These are phyloP conservation scores for Drosophila repletoides DNA, from an alignment of 1,140 invertebrate species.

Conservation along the genomic window DNA sequence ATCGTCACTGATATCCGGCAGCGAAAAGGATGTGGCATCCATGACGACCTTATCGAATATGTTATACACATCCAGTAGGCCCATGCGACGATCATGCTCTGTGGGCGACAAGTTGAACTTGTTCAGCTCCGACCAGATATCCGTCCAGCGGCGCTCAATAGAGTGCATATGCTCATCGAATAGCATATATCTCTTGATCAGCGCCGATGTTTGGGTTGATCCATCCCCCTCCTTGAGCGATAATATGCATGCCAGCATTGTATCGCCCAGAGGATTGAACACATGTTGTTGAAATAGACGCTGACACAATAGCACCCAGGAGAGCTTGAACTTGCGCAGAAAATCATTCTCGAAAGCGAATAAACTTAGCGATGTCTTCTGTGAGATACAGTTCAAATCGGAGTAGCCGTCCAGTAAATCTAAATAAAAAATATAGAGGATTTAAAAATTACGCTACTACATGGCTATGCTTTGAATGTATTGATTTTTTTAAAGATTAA, in stretches of 20 bases:
- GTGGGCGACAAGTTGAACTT: constrained; percentile 76
- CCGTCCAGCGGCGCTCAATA: constrained; percentile 75
- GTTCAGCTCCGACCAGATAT: constrained; percentile 78
- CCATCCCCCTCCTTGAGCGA: constrained; percentile 71
- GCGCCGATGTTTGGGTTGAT: constrained; percentile 58
- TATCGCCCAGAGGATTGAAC: constrained; percentile 69
- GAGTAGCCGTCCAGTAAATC: constrained; percentile 81
- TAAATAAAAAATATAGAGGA: constrained; percentile 46
- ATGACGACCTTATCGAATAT: constrained; percentile 80
- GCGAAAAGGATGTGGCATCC: constrained; percentile 73
- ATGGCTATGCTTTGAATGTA: background rate
- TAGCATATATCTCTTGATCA: constrained; percentile 76
- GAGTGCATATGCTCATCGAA: constrained; percentile 81
- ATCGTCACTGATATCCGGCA: constrained; percentile 73
- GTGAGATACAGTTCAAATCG: constrained; percentile 74
- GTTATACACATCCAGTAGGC: constrained; percentile 74
- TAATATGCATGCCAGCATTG: constrained; percentile 78
- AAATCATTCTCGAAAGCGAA: constrained; percentile 81
- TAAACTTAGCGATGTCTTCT: constrained; percentile 74
- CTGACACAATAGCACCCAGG: constrained; percentile 79
- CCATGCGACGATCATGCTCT: constrained; percentile 70
- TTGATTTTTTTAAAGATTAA: no score
- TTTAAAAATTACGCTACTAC: no score
- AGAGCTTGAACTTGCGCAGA: constrained; percentile 76
- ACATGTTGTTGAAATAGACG: constrained; percentile 81